Evolutionary conservation across 37 sponge, comb jelly and placozoan genomes (phyloP), one percentile per base, ranked within the genome.

Genomic region (Beroe forskalii): DNA sequence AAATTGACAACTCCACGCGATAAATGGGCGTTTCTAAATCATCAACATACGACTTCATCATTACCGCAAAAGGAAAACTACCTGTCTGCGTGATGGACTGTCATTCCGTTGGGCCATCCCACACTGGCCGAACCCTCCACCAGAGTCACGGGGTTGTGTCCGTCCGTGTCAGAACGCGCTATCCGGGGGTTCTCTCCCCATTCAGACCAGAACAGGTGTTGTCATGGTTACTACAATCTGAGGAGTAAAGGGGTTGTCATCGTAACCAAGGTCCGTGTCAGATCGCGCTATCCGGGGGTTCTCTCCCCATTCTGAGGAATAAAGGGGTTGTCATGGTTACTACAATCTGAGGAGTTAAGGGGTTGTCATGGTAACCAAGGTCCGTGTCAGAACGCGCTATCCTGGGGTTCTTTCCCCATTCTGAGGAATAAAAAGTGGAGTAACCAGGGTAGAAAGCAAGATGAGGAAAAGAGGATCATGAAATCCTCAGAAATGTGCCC

Each of bases 101-200:
- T 43, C 44, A 80, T 41, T 22, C 86, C 86, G 22, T 80, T 80
- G 30, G 86, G 86, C 86, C 86, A 80, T 9, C 86, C 86, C 86
- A 80, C 86, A 80, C 35, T 38, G 6, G 12, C 86, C 12, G 12
- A 48, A 6, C 66, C 66, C 4, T 64, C 66, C 25, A 64, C 25
- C 66, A 64, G 31, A n/a, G 30, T 64, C 20, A 64, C 25, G 3
- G 31, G 30, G 4, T 64, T 22, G 30, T 80, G 40, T 28, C 86
- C 86, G 86, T 80, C 86, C 20, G 86, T 80, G 30, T 80, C 30
- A 6, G 86, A 35, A 0, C 86, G 86, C 19, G 86, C 86, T 24
- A 80, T 80, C 43, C 86, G 1, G 4, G 86, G 86, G 20, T 35
- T 80, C 0, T 32, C 35, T 1, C 86, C 86, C 86, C 86, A 80